A percentile compares a stretch with the other conserved stretches of the same genome.
Conservation (phyloP, 2,797 vertebrate genomes). For the Echiichthys vipera region DNA sequence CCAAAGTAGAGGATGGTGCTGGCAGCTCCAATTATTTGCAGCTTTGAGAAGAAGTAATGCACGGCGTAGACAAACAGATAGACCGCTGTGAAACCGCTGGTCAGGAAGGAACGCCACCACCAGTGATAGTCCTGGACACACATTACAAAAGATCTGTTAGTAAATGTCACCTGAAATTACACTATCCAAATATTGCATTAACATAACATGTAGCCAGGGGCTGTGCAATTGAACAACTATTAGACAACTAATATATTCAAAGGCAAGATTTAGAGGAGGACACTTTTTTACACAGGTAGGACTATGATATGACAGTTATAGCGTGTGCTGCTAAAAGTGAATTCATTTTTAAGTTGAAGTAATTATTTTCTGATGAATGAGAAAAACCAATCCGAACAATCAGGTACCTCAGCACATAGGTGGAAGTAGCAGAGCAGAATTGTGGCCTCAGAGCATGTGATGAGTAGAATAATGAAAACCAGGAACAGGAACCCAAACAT, state of each 20-base stretch:
- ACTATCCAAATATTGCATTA: not conserved
- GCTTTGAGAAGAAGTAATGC: slow-evolving; percentile 94
- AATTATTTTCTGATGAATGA: not conserved
- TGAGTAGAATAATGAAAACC: slow-evolving; percentile 93
- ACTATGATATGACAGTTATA: not conserved
- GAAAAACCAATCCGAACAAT: not conserved
- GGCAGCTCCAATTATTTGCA: slow-evolving; percentile 90
- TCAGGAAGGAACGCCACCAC: slow-evolving; percentile 94
- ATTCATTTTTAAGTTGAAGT: not conserved
- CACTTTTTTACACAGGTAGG: not conserved
- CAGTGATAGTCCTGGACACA: slow-evolving; percentile 90
- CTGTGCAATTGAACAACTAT: not conserved
- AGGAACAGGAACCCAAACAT: slow-evolving; percentile 96
- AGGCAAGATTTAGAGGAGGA: no score
- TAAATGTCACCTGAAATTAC: not conserved
- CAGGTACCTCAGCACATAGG: slow-evolving; percentile 92
- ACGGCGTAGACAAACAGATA: slow-evolving; percentile 92
- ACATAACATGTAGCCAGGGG: not conserved
- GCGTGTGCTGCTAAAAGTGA: not conserved
- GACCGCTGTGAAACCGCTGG: slow-evolving; percentile 91
- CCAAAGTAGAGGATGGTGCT: slow-evolving; percentile 95
- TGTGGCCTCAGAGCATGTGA: slow-evolving; percentile 93
- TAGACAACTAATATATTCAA: not conserved
- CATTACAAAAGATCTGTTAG: slow-evolving; percentile 4
- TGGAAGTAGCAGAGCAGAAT: slow-evolving; percentile 94